Percentiles rank a stretch among this genome's conserved stretches.
These are phyloP conservation scores for Cephalotes varians DNA, from an alignment of 2,888 invertebrate genomes.

Conservation along the genomic window DNA sequence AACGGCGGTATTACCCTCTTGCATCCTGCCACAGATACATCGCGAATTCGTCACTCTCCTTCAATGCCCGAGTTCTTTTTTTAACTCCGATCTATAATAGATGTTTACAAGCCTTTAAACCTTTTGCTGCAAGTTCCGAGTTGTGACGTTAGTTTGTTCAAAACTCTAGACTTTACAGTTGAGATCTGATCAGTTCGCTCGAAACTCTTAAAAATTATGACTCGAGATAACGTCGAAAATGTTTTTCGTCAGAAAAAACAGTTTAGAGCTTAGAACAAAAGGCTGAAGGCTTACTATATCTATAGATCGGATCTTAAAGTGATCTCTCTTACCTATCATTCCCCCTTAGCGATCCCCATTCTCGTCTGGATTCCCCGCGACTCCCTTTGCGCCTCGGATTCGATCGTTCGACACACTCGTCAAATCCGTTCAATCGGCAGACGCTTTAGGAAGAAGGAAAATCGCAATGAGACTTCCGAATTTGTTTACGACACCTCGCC, in stretches of 20 bases:
- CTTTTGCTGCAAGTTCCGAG: neutral
- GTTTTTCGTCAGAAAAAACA: neutral
- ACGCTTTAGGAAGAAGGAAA: neutral
- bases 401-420: neutral
- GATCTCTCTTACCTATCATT: slow-evolving; percentile 79
- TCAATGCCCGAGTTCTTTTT: too few relatives aligned
- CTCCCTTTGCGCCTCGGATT: slow-evolving; percentile 43
- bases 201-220: too few relatives aligned
- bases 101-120: too few relatives aligned
- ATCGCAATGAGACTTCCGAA: neutral
- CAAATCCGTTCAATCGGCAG: neutral
- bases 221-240: too few relatives aligned
- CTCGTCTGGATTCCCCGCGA: slow-evolving; percentile 73
- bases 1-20: slow-evolving; percentile 86
- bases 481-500: neutral
- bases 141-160: neutral
- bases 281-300: too few relatives aligned
- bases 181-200: neutral
- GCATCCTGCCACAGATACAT: slow-evolving; percentile 79
- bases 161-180: neutral
- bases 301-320: neutral
- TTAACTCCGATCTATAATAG: too few relatives aligned
- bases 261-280: neutral
- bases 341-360: slow-evolving; percentile 83
- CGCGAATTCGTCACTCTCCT: neutral